A percentile compares a stretch with the other conserved stretches of the same genome.
These are phyloP conservation scores for Branchipolynoe longqiensis DNA, from an alignment of 2,888 invertebrate species.

Conservation along the genomic window DNA sequence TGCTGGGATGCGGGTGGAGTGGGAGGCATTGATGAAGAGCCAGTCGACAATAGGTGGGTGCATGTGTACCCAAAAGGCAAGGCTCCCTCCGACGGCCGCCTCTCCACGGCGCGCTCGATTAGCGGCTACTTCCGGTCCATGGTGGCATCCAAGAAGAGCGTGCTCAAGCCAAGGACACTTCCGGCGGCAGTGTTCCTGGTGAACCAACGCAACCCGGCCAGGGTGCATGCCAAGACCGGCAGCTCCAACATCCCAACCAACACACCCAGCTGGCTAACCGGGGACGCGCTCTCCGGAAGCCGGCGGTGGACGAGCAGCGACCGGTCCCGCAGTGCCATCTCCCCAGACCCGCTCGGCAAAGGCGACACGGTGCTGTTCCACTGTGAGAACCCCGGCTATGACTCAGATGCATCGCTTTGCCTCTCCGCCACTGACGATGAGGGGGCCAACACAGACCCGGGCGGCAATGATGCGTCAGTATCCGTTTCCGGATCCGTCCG, in stretches of 20 bases:
- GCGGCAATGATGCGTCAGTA: neutral
- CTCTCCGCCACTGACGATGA: constrained; percentile 6
- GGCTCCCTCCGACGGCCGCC: neutral
- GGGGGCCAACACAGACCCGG: constrained; percentile 6
- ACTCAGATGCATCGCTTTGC: constrained; percentile 30
- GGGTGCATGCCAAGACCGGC: neutral
- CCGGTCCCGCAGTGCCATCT: too few relatives aligned
- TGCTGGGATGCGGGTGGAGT: neutral
- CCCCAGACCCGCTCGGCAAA: neutral
- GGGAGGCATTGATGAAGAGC: neutral
- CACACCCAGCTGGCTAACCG: neutral
- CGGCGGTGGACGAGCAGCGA: neutral
- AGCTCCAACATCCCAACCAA: neutral
- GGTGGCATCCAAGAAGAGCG: neutral
- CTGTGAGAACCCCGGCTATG: constrained; percentile 57
- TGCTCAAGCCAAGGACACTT: neutral
- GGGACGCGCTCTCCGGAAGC: neutral
- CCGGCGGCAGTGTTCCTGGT: constrained; percentile 14
- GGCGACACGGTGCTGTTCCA: constrained; percentile 22
- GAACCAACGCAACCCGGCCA: neutral
- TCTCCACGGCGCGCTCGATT: constrained; percentile 24
- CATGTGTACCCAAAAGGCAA: constrained; percentile 33
- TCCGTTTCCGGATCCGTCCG: too few relatives aligned
- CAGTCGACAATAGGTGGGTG: constrained; percentile 26
- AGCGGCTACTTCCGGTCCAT: constrained; percentile 45